A percentile compares a stretch with the other conserved stretches of the same genome.
Conservation (phyloP, 2,113 vertebrate species). For the Aplodontia rufa region DNA sequence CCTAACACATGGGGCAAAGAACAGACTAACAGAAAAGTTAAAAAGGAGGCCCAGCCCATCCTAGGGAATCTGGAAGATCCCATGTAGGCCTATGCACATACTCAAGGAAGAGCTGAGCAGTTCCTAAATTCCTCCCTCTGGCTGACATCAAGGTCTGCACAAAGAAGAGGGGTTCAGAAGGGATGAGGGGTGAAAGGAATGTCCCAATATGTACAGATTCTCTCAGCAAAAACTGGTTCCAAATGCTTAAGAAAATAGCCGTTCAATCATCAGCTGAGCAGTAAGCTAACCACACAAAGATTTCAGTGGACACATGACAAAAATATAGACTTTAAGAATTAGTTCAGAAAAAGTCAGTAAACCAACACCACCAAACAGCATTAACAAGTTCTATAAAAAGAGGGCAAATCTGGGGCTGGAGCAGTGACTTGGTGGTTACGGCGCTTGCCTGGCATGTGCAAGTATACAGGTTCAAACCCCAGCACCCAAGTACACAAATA, state of each 20-base stretch:
- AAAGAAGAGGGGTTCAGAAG: neutral
- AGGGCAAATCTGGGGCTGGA: too few relatives aligned
- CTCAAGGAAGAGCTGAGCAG: neutral
- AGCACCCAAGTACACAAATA: too few relatives aligned
- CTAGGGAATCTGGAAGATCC: neutral
- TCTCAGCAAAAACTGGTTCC: neutral
- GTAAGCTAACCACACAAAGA: neutral
- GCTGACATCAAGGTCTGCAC: neutral
- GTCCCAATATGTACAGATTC: too few relatives aligned
- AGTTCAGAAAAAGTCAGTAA: constrained; percentile 16
- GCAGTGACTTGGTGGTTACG: too few relatives aligned
- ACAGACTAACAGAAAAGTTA: neutral
- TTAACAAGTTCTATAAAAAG: neutral
- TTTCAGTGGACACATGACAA: neutral
- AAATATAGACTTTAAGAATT: constrained; percentile 4
- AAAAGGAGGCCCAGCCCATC: neutral
- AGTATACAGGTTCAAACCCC: too few relatives aligned
- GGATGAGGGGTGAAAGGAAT: too few relatives aligned
- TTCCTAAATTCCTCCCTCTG: neutral
- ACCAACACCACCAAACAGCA: neutral
- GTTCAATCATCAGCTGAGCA: neutral
- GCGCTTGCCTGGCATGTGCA: too few relatives aligned
- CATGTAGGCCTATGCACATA: neutral
- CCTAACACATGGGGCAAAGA: neutral
- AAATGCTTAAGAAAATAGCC: neutral